Conservation (phyloP, 2,888 invertebrate genomes). For the Cheilosia grossa region DNA sequence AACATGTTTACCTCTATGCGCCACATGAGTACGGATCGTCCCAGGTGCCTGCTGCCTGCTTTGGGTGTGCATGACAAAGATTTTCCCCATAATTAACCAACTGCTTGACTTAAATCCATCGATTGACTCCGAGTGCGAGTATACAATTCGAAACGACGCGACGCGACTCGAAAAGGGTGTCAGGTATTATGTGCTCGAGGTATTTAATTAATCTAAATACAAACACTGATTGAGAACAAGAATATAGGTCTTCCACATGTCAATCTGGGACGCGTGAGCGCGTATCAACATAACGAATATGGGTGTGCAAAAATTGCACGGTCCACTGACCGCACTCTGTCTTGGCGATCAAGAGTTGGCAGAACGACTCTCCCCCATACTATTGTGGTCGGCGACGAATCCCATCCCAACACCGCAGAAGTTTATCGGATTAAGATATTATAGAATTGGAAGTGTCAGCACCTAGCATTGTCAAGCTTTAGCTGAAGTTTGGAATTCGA, state of each 20-base stretch:
- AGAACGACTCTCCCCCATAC: slow-evolving; percentile 63
- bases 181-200: slow-evolving; percentile 59
- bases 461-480: slow-evolving; percentile 74
- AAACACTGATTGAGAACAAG: slow-evolving; percentile 72
- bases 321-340: slow-evolving; percentile 56
- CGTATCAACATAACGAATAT: slow-evolving; percentile 71
- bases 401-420: slow-evolving; percentile 43
- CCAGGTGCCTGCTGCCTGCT: slow-evolving; percentile 44
- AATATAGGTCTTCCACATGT: slow-evolving; percentile 70
- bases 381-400: slow-evolving; percentile 50
- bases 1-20: slow-evolving; percentile 65
- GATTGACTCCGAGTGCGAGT: slow-evolving; percentile 28
- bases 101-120: slow-evolving; percentile 68
- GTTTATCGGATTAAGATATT: slow-evolving; percentile 74
- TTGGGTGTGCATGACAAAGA: slow-evolving; percentile 53
- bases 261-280: slow-evolving; percentile 73
- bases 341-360: slow-evolving; percentile 27
- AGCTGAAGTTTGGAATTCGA: slow-evolving; percentile 61
- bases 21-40: slow-evolving; percentile 49
- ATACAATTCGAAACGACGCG: background rate
- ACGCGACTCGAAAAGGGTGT: slow-evolving; percentile 54
- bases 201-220: slow-evolving; percentile 74
- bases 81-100: slow-evolving; percentile 71
- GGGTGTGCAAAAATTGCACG: slow-evolving; percentile 74
- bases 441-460: slow-evolving; percentile 72